A percentile compares a stretch with the other conserved stretches of the same genome.
phyloP scores from a whole-genome alignment of 2,888 invertebrate genomes.

The Philhelius pedissequus region DNA sequence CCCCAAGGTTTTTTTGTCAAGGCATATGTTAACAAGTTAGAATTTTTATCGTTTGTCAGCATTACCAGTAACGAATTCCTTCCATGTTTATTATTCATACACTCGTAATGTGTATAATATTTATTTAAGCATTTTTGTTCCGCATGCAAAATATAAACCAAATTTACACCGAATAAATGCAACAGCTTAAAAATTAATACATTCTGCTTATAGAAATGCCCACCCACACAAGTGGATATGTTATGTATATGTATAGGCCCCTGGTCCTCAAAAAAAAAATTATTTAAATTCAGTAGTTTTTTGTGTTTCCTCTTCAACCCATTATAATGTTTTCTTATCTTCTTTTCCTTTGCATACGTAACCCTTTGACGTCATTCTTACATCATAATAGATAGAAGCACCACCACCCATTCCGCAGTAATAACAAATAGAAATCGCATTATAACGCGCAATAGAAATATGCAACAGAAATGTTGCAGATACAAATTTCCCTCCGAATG shows the following conservation, averaged over 20 bases:
- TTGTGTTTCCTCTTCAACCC: neutral
- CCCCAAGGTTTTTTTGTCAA: no score
- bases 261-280: no score
- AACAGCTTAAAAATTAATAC: neutral
- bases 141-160: neutral
- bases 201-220: no score
- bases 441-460: neutral
- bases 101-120: no score
- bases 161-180: neutral
- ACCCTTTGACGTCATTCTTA: slow-evolving; percentile 1
- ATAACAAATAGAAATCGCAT: neutral
- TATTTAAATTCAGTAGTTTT: no score
- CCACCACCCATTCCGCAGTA: neutral
- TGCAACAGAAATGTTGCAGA: neutral
- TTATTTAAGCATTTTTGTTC: neutral
- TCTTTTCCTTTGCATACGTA: neutral
- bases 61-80: no score
- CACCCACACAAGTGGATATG: no score
- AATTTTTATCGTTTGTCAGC: no score
- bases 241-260: no score
- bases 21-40: no score
- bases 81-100: no score
- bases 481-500: slow-evolving; percentile 21
- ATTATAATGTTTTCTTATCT: neutral
- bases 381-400: neutral